Conservation (phyloP, 2,797 vertebrate species). For the Lacerta viridis region DNA sequence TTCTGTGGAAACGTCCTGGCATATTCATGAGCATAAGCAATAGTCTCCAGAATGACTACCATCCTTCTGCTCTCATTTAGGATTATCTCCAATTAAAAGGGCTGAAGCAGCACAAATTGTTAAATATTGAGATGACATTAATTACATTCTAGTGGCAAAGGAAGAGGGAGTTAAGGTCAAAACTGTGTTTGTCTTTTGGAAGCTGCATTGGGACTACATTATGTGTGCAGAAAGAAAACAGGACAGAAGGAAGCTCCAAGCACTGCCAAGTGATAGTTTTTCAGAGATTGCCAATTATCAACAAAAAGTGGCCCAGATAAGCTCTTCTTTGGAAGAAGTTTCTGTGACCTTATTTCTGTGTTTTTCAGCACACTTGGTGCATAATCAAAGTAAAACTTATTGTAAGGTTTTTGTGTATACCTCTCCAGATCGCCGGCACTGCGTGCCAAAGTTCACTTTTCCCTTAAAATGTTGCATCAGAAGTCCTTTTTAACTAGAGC, state of each 20-base stretch:
- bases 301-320: not conserved
- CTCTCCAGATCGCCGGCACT: not conserved
- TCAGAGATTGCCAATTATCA: not conserved
- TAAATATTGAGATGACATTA: conserved; percentile 54
- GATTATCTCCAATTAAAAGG: conserved; percentile 27
- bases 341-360: not conserved
- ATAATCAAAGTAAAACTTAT: not conserved
- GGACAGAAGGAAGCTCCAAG: not conserved
- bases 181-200: conserved; percentile 37
- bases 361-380: not conserved
- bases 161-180: conserved; percentile 40
- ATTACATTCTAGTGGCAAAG: conserved; percentile 49
- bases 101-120: conserved; percentile 48
- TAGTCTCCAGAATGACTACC: conserved; percentile 9
- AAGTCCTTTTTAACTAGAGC: not conserved
- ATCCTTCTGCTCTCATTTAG: conserved; percentile 36
- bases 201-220: conserved; percentile 18
- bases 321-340: not conserved
- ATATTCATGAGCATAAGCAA: conserved; percentile 19
- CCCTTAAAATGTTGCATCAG: not conserved
- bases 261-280: not conserved
- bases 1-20: conserved; percentile 31
- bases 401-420: not conserved
- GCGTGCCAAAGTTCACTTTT: not conserved
- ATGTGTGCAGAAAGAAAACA: not conserved